phyloP scores from a whole-genome alignment of 2,797 vertebrate genomes.

The Sebastes ruberrimus region DNA sequence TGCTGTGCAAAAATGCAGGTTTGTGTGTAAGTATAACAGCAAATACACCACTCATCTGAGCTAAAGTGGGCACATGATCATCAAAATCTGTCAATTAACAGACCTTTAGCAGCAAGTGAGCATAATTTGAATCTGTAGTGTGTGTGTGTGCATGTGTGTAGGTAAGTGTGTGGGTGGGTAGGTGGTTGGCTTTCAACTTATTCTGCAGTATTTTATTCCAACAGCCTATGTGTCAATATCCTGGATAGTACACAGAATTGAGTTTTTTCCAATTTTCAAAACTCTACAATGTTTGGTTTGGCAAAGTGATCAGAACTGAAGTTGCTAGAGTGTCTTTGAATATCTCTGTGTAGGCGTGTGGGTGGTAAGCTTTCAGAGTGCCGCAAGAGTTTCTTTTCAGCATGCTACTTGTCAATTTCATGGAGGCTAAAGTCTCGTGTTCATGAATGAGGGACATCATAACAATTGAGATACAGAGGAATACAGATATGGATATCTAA shows the following conservation, averaged over 20 bases:
- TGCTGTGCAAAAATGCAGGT: neutral
- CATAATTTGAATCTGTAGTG: neutral
- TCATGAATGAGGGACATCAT: neutral
- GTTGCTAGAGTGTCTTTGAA: constrained; percentile 34
- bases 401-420: constrained; percentile 10
- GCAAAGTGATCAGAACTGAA: constrained; percentile 20
- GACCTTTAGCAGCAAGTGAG: neutral
- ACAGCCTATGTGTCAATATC: constrained; percentile 23
- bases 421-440: neutral
- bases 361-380: constrained; percentile 9
- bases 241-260: neutral
- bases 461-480: constrained; percentile 1
- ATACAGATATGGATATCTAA: neutral
- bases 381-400: constrained; percentile 20
- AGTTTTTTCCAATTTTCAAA: constrained; percentile 10
- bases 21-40: neutral
- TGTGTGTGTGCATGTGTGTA: neutral
- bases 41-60: neutral
- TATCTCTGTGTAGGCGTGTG: constrained; percentile 14
- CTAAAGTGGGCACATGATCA: neutral
- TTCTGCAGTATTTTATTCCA: constrained; percentile 17
- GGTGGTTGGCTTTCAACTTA: constrained; percentile 11
- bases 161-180: constrained; percentile 5
- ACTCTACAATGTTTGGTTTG: constrained; percentile 15
- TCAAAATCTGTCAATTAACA: neutral